Evolutionary conservation across 2,797 vertebrate species (phyloP), one percentile per base, ranked within the genome.

Genomic region (Mallotus villosus): DNA sequence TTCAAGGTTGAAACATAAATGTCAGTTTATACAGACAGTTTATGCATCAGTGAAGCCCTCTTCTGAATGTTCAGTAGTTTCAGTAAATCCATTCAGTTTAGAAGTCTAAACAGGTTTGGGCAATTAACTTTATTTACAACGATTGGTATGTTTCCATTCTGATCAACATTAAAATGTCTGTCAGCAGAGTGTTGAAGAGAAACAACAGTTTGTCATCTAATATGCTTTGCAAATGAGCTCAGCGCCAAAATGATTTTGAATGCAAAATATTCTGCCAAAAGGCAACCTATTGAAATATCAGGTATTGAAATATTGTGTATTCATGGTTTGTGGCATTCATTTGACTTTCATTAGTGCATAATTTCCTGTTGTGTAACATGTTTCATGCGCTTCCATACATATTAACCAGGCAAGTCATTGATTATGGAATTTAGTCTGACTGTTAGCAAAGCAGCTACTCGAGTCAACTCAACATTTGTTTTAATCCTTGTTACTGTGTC

Each of bases 171-270:
- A 81, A 65, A 80, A 72, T 21, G 37, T 64, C 70, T 83, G 81
- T 86, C 87, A 84, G 83, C 83, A 82, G 78, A 77, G 79, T 83
- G 76, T 67, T 68, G 62, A 77, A 81, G 19, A 70, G 75, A 78
- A 60, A 9, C 59, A 89, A 83, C 87, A 87, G 86, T 84, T 87
- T 89, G 78, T 65, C 46, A 76, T 81, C 84, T 82, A 74, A 81
- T 87, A 79, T 84, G 85, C 84, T 88, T 87, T 87, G 84, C 85
- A 89, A 89, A 90, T 89, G 84, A 87, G 84, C 51, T 75, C 73
- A 69, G 78, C 73, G 82, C 79, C 76, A 74, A 57, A 73, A 68
- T 49, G 70, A 57, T 74, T 68, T 46, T 1, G 72, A 81, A 84
- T 83, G 81, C 76, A 77, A 87, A 78, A 74, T 75, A 78, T 78